phyloP scores from a whole-genome alignment of 2,113 vertebrate species.

The Ifrita kowaldi region DNA sequence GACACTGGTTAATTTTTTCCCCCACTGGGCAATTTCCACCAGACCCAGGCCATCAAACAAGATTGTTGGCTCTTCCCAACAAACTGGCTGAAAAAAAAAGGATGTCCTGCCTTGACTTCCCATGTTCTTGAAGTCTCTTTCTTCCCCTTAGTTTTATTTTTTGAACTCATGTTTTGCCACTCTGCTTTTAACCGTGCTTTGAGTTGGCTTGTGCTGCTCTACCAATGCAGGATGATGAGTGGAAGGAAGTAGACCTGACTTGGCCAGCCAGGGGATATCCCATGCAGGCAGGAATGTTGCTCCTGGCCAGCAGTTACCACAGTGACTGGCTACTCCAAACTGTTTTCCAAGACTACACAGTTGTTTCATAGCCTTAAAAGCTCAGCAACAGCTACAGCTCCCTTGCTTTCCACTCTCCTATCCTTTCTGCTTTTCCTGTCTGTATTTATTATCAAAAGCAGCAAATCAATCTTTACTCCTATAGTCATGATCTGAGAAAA shows the following conservation, averaged over 20 bases:
- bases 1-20: neutral
- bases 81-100: neutral
- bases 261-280: neutral
- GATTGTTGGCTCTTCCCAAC: neutral
- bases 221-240: neutral
- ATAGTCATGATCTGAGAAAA: neutral
- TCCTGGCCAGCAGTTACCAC: neutral
- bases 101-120: neutral
- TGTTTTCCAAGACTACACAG: neutral
- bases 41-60: neutral
- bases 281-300: neutral
- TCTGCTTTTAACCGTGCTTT: neutral
- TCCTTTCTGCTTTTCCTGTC: neutral
- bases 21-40: neutral
- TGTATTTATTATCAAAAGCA: neutral
- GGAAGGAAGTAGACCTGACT: neutral
- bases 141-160: neutral
- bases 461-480: neutral
- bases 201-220: neutral
- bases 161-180: neutral
- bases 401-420: neutral
- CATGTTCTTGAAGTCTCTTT: neutral
- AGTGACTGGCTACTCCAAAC: neutral
- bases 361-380: neutral
- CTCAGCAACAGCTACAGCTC: neutral